phyloP scores from a whole-genome alignment of 1,140 invertebrate species.

The Parapsyche elsis region DNA sequence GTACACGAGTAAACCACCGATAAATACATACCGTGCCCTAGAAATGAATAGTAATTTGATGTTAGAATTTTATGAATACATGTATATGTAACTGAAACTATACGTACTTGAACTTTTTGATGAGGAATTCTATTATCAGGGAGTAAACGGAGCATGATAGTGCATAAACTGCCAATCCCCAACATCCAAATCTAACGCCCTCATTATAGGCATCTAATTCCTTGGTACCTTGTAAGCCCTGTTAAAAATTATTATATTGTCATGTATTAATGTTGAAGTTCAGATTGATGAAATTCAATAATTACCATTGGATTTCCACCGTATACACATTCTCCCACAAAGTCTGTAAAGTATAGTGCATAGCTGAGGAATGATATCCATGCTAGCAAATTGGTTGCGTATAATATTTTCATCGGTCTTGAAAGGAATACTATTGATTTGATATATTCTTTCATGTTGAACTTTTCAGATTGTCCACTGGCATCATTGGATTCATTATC shows the following conservation, averaged over 20 bases:
- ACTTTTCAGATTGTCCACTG: not conserved
- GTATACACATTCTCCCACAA: conserved; percentile 86
- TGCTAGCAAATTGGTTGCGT: conserved; percentile 84
- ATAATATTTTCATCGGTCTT: conserved; percentile 77
- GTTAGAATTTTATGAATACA: conserved; percentile 19
- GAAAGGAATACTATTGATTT: conserved; percentile 83
- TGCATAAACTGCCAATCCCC: conserved; percentile 88
- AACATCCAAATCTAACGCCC: conserved; percentile 85
- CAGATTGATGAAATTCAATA: conserved; percentile 13
- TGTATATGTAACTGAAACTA: not conserved
- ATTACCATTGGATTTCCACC: conserved; percentile 76
- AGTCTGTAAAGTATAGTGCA: conserved; percentile 89
- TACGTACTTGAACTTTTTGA: conserved; percentile 75
- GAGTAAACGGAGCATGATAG: conserved; percentile 86
- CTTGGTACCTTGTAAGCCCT: conserved; percentile 67
- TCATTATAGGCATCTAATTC: conserved; percentile 74
- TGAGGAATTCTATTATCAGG: conserved; percentile 78
- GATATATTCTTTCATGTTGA: conserved; percentile 72
- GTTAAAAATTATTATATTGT: conserved; percentile 15
- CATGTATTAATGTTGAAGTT: too few species aligned
- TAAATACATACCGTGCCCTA: conserved; percentile 78
- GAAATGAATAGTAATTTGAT: conserved; percentile 49
- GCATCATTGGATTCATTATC: conserved; percentile 1
- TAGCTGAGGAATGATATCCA: conserved; percentile 92
- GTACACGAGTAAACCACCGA: conserved; percentile 81